Conservation (phyloP, 2,888 invertebrate genomes). For the Euclidia mi region DNA sequence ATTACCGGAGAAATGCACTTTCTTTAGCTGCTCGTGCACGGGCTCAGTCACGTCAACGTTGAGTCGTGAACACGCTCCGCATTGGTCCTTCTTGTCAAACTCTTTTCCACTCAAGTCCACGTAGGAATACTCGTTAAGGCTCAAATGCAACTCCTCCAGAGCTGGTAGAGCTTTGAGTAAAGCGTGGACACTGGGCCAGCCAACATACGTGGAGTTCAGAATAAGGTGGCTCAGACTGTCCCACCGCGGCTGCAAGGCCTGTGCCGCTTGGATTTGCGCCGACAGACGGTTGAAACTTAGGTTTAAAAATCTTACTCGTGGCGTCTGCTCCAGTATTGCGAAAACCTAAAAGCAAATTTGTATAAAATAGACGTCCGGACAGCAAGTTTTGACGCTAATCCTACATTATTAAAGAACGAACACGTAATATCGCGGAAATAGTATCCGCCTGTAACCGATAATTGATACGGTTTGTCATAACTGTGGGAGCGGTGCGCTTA, state of each 20-base stretch:
- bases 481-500: slow-evolving; percentile 53
- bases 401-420: slow-evolving; percentile 41
- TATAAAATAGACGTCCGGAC: slow-evolving; percentile 4
- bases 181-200: slow-evolving; percentile 95
- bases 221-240: slow-evolving; percentile 94
- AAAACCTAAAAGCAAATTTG: slow-evolving; percentile 91
- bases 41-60: slow-evolving; percentile 74
- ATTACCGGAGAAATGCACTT: slow-evolving; percentile 97
- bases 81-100: slow-evolving; percentile 75
- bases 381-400: slow-evolving; percentile 8
- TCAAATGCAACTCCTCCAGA: slow-evolving; percentile 97
- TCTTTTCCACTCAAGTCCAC: slow-evolving; percentile 91
- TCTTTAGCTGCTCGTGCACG: slow-evolving; percentile 92
- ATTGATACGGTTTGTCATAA: slow-evolving; percentile 58
- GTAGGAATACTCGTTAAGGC: slow-evolving; percentile 96
- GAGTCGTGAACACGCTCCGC: slow-evolving; percentile 81
- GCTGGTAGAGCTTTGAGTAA: slow-evolving; percentile 94
- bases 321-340: slow-evolving; percentile 96
- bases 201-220: slow-evolving; percentile 96
- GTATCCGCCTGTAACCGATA: slow-evolving; percentile 46
- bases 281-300: slow-evolving; percentile 96
- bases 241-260: slow-evolving; percentile 84
- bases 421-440: slow-evolving; percentile 55
- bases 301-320: slow-evolving; percentile 97
- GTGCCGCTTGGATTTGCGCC: slow-evolving; percentile 91